Conservation (phyloP, 2,113 vertebrate genomes). For the Phylloscopus whistleri region DNA sequence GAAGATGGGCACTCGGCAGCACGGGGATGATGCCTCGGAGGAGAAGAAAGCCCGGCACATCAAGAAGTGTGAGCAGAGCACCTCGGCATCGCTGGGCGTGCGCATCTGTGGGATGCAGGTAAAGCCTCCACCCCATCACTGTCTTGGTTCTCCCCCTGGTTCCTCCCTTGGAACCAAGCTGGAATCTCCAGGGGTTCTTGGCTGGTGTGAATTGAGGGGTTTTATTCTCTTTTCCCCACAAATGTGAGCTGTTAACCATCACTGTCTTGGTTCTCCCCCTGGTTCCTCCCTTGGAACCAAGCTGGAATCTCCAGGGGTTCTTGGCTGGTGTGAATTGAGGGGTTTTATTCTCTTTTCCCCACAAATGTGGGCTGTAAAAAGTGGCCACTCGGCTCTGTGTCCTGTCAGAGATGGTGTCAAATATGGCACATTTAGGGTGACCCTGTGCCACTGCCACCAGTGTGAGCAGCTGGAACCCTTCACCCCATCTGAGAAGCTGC, state of each 20-base stretch:
- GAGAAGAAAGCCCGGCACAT: constrained; percentile 80
- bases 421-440: background rate
- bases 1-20: constrained; percentile 82
- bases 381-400: rapidly evolving
- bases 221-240: background rate
- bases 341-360: rapidly evolving
- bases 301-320: background rate
- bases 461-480: background rate
- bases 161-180: background rate
- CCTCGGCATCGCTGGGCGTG: constrained; percentile 71
- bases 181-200: background rate
- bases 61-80: constrained; percentile 77
- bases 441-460: background rate
- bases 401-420: background rate
- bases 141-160: background rate
- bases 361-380: rapidly evolving
- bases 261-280: background rate
- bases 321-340: rapidly evolving
- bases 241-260: rapidly evolving
- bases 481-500: background rate
- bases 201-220: rapidly evolving
- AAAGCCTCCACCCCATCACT: background rate
- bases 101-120: constrained; percentile 81
- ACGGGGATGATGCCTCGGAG: constrained; percentile 73
- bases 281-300: background rate